A percentile compares a stretch with the other conserved stretches of the same genome.
Conservation (phyloP, 2,888 invertebrate genomes). For the Tetrapedia diversipes region DNA sequence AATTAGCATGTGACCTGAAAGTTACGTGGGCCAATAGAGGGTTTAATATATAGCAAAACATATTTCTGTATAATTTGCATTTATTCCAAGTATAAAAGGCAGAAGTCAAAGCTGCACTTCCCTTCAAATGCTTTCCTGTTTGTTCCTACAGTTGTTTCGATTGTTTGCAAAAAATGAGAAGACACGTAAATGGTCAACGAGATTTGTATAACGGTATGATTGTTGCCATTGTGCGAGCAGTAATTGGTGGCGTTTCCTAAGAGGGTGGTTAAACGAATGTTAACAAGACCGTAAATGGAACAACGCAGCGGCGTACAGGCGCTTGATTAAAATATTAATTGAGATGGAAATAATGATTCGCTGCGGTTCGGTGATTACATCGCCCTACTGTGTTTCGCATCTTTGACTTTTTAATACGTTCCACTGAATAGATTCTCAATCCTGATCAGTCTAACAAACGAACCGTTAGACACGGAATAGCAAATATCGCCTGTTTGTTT, state of each 20-base stretch:
- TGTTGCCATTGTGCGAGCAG: constrained; percentile 33
- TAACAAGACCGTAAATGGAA: constrained; percentile 79
- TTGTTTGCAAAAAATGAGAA: background rate
- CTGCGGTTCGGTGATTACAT: constrained; percentile 72
- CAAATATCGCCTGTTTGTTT: constrained; percentile 20
- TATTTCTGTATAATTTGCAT: no score
- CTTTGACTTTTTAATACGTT: constrained; percentile 61
- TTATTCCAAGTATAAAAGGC: no score
- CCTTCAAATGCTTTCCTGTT: no score
- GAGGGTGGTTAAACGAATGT: constrained; percentile 53
- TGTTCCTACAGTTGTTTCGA: background rate
- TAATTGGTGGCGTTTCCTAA: constrained; percentile 34
- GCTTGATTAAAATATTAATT: constrained; percentile 83
- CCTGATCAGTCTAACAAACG: constrained; percentile 45
- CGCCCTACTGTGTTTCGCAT: constrained; percentile 35
- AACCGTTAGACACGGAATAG: constrained; percentile 27
- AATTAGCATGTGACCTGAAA: no score
- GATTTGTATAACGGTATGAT: constrained; percentile 33
- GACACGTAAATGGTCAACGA: constrained; percentile 23
- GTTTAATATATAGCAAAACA: no score
- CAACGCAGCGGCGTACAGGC: constrained; percentile 77
- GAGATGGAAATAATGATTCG: constrained; percentile 82
- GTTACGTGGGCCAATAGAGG: no score
- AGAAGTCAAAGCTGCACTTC: no score
- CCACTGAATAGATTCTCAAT: constrained; percentile 54